These are phyloP conservation scores for Lophura nycthemera DNA, from an alignment of 2,113 vertebrate species.

Conservation along the genomic window DNA sequence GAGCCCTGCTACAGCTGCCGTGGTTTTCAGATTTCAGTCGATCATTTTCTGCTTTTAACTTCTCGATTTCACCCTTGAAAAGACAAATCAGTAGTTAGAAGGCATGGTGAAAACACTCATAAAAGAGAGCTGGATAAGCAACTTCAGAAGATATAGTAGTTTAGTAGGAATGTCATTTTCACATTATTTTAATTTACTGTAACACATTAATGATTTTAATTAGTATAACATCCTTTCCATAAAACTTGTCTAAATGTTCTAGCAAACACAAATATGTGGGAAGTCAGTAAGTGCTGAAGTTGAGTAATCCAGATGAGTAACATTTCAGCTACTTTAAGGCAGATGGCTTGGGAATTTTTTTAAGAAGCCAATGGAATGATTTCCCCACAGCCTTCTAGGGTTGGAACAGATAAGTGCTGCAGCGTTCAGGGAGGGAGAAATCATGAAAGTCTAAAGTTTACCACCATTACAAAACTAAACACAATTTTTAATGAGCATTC, in stretches of 20 bases:
- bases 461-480: background rate
- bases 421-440: background rate
- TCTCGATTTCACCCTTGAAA: slow-evolving; percentile 92
- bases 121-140: background rate
- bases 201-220: background rate
- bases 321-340: background rate
- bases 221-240: background rate
- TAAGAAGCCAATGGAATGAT: background rate
- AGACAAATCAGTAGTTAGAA: background rate
- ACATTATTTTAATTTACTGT: background rate
- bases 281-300: background rate
- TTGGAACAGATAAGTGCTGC: background rate
- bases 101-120: background rate
- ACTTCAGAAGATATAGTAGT: background rate
- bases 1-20: slow-evolving; percentile 84
- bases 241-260: background rate
- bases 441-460: background rate
- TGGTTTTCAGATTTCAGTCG: slow-evolving; percentile 92
- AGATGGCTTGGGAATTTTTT: background rate
- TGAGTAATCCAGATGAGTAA: too few relatives aligned
- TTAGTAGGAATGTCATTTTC: background rate
- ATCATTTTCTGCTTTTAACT: slow-evolving; percentile 94
- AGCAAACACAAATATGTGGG: background rate
- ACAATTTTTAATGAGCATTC: background rate
- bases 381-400: background rate